Evolutionary conservation across 2,888 invertebrate species (phyloP), one percentile per base, ranked within the genome.

Genomic region (Dynastes tityus): DNA sequence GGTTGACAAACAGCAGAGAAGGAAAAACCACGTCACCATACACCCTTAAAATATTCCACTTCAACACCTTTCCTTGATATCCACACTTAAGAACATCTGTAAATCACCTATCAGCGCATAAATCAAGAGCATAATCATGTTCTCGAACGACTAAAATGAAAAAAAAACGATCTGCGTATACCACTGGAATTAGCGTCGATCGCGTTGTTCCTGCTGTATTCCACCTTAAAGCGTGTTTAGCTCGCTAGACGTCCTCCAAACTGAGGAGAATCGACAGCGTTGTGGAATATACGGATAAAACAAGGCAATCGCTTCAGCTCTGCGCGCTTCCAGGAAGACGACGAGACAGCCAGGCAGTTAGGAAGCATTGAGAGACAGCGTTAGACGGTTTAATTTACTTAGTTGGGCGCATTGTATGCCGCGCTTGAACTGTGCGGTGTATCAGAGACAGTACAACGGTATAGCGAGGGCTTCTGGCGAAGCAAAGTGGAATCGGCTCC

Each of bases 341-440:
- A 29, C 29, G 32, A 29, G 13, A 45, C 40, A 45, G 16, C 63
- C 63, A n/a, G 27, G 8, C 40, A 45, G 16, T 32, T 32, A n/a
- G 27, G 8, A 40, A 67, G 22, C 40, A 67, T 58, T 9, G 16
- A 22, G 22, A 8, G 8, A 22, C 65, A 2, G 49, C 45, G 45
- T 67, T 40, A 67, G 65, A 67, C 40, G 65, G 65, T 45, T 67
- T 67, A 67, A 67, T 67, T 67, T 67, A 67, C 65, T 67, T 67
- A 67, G 65, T 45, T 22, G 65, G 22, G 40, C 65, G 65, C 22
- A 49, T 67, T 45, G 65, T 67, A 8, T 16, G 8, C 3, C 16
- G 37, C 45, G 45, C 49, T 67, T 67, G 65, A 67, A 45, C 65
- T 45, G 65, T 45, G n/a, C 8, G 27, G n/a, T 8, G 16, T 45